These are phyloP conservation scores for Kradibia gibbosae DNA, from an alignment of 1,140 invertebrate species.

Conservation along the genomic window DNA sequence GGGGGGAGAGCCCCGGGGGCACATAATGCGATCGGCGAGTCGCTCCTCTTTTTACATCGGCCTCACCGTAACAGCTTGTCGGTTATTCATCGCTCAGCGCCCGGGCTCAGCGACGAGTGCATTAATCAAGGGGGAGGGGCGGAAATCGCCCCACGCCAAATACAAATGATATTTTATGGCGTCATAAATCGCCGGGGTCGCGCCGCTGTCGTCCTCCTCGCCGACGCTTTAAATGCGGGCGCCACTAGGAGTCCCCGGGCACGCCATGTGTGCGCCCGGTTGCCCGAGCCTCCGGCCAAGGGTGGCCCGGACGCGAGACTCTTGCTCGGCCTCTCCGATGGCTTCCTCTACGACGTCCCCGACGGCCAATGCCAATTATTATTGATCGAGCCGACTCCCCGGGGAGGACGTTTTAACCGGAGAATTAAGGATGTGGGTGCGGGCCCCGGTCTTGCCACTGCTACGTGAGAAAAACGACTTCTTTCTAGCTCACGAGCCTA, in stretches of 20 bases:
- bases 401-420: not conserved
- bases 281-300: no score
- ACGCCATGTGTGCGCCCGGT: not conserved
- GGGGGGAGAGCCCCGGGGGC: no score
- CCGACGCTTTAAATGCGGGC: no score
- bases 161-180: conserved; percentile 73
- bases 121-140: conserved; percentile 68
- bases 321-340: no score
- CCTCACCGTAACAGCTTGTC: conserved; percentile 67
- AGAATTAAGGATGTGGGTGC: not conserved
- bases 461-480: not conserved
- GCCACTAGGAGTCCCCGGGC: no score
- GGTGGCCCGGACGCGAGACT: no score
- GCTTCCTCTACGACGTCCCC: no score
- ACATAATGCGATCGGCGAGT: not conserved
- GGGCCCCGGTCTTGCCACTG: not conserved
- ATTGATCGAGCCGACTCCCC: no score
- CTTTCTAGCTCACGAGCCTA: not conserved
- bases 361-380: no score
- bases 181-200: conserved; percentile 64
- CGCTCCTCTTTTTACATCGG: conserved; percentile 58
- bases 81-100: conserved; percentile 9
- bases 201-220: not conserved
- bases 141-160: conserved; percentile 63
- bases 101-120: conserved; percentile 53